Percentiles rank a stretch among this genome's conserved stretches.
phyloP scores from a whole-genome alignment of 2,888 invertebrate genomes.

The Cheiracanthium punctorium region DNA sequence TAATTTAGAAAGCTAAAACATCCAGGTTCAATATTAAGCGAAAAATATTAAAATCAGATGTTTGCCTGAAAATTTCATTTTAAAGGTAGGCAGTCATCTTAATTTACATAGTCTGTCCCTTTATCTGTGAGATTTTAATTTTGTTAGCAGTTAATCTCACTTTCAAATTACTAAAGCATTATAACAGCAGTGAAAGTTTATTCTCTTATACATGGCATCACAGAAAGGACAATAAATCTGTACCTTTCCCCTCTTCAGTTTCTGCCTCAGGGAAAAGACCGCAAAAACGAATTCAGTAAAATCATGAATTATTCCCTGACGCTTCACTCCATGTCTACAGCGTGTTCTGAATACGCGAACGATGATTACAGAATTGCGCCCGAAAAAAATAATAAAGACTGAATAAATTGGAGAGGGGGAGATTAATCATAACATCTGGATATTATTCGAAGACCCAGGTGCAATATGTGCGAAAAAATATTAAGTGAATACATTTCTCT shows the following conservation, averaged over 20 bases:
- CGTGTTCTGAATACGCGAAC: conserved; percentile 5
- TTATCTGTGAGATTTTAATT: too few relatives aligned
- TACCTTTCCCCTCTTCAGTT: background rate
- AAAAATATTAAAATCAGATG: too few relatives aligned
- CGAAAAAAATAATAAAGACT: background rate
- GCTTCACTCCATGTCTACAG: background rate
- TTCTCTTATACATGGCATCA: background rate
- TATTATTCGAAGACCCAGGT: background rate
- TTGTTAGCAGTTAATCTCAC: too few relatives aligned
- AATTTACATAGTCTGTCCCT: too few relatives aligned
- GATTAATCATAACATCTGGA: conserved; percentile 13
- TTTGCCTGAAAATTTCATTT: too few relatives aligned
- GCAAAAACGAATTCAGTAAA: background rate
- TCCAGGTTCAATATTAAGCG: too few relatives aligned
- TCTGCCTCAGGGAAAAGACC: background rate
- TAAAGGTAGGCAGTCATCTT: too few relatives aligned
- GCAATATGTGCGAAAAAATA: background rate
- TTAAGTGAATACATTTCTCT: too few relatives aligned
- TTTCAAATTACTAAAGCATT: too few relatives aligned
- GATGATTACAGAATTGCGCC: background rate
- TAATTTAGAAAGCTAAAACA: too few relatives aligned
- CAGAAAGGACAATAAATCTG: background rate
- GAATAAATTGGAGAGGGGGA: background rate
- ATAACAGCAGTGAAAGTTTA: too few relatives aligned
- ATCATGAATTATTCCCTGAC: conserved; percentile 7